Evolutionary conservation across 2,797 vertebrate genomes (phyloP).

Genomic region (Melanotaenia trifasciata): DNA sequence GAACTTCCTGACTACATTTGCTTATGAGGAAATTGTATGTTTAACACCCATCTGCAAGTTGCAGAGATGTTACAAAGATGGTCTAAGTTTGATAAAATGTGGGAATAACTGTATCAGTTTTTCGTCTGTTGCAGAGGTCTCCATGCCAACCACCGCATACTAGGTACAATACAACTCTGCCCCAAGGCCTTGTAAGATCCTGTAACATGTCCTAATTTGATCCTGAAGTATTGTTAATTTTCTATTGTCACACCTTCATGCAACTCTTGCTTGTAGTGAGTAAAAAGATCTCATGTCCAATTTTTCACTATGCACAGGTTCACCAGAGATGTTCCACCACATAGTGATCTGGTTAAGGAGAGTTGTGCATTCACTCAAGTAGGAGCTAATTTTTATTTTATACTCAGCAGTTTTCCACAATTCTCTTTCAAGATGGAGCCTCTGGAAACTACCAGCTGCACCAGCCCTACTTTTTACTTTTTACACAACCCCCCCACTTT

Average conservation of each 20-base stretch:
- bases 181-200: constrained; percentile 29
- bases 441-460: constrained; percentile 56
- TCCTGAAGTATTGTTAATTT: constrained; percentile 13
- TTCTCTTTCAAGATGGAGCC: constrained; percentile 66
- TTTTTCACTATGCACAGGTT: constrained; percentile 11
- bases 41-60: constrained; percentile 32
- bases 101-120: constrained; percentile 28
- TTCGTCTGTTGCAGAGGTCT: constrained; percentile 39
- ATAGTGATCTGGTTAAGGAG: constrained; percentile 22
- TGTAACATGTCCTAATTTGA: constrained; percentile 29
- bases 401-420: constrained; percentile 59
- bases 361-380: constrained; percentile 44
- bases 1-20: constrained; percentile 48
- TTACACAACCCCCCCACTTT: constrained; percentile 50
- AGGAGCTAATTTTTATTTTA: constrained; percentile 58
- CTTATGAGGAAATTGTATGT: constrained; percentile 39
- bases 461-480: constrained; percentile 68
- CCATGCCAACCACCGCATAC: constrained; percentile 65
- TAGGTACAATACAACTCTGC: constrained; percentile 20
- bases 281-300: background rate
- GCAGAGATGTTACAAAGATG: constrained; percentile 24
- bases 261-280: constrained; percentile 11
- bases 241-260: background rate
- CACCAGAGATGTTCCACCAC: constrained; percentile 21
- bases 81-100: constrained; percentile 19